Evolutionary conservation across 2,797 vertebrate species (phyloP).

Genomic region (Xiphophorus birchmanni): DNA sequence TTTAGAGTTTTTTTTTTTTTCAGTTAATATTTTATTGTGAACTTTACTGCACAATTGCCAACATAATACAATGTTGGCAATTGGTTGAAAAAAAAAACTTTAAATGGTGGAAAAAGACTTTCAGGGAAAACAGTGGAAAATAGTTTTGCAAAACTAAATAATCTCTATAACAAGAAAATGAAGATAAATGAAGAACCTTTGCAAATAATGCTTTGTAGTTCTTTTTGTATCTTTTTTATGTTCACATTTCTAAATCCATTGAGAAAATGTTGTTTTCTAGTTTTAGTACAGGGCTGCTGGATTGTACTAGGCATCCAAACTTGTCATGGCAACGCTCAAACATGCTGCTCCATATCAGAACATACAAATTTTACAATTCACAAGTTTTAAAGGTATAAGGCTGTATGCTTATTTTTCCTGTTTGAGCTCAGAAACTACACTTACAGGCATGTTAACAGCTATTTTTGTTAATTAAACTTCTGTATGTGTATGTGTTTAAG

Average conservation of each 20-base stretch:
- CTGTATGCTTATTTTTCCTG: not conserved
- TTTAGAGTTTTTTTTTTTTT: not conserved
- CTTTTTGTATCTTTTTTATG: not conserved
- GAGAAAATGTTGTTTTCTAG: not conserved
- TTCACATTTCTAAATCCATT: not conserved
- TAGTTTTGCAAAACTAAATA: not conserved
- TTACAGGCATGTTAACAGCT: not conserved
- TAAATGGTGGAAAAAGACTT: not conserved
- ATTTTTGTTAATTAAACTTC: not conserved
- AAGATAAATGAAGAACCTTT: not conserved
- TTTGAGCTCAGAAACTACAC: not conserved
- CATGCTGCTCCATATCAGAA: not conserved
- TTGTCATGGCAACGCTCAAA: not conserved
- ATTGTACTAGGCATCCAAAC: not conserved
- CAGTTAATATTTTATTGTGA: not conserved
- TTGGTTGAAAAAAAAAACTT: no score
- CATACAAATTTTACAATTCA: not conserved
- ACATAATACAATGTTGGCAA: no score
- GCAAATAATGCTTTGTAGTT: not conserved
- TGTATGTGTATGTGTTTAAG: no score
- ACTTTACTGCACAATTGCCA: not conserved
- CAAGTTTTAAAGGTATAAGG: not conserved
- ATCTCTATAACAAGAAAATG: not conserved
- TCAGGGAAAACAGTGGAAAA: not conserved
- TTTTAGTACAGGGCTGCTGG: not conserved